Base-by-base conservation (phyloP, 2,113 vertebrate species). In the Brevimyrus niger region DNA sequence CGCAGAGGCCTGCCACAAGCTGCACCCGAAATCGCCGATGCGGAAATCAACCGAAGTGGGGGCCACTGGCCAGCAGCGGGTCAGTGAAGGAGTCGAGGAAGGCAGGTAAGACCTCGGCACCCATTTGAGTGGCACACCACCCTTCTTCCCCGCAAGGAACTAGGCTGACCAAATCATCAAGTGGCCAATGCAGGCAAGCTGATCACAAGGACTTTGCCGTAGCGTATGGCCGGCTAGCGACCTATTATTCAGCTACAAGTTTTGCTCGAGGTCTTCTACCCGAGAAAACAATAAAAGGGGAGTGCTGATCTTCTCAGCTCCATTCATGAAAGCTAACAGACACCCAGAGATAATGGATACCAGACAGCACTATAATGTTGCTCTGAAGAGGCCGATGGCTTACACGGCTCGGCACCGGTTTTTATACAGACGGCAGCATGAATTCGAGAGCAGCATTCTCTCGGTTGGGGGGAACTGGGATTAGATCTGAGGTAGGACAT, bases 211-310 rank as follows among this genome's bases (percentile, higher is more conserved):
- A 91, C 88, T 90, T 88, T 89, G 87, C 88, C 58, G 89, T 86
- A 84, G 87, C 46, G 21, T 38, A 61, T 44, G 87, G 84, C 61
- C 88, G 87, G 89, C 88, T 87, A 89, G 88, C 38, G 69, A 80
- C 90, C 19, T 15, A 35, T 61, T 65, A 83, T 53, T 23, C 73
- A 50, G 83, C 89, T 90, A 69, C 80, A 88, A 90, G 82, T 76
- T 73, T 73, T 51, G 88, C 90, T 91, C 89, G 90, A 90, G 90
- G 87, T 88, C 89, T 89, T 89, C 69, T 89, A 92, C 91, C 92
- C 90, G 89, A 92, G 90, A 89, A 88, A 82, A 88, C 90, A 84
- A 90, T 90, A 91, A 93, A 93, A 92, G 69, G 65, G 27, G 82
- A 91, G 90, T 89, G 87, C 35, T 38, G 55, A 87, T 90, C 87